A percentile compares a stretch with the other conserved stretches of the same genome.
Evolutionary conservation across 2,113 vertebrate species (phyloP).

Genomic region (Polypterus bichir): DNA sequence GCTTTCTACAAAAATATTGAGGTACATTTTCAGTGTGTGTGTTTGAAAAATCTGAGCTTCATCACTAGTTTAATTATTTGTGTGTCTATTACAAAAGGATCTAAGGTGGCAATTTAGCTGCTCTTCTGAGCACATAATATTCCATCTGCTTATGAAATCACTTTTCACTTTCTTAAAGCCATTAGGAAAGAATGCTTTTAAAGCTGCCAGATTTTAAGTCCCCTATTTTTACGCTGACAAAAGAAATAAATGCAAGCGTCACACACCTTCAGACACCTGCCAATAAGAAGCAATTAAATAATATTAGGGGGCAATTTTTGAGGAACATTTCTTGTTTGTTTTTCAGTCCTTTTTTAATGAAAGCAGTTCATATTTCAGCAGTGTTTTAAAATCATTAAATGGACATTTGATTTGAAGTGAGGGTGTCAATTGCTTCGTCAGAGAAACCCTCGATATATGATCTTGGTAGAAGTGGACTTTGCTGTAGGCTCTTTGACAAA

Average conservation of each 20-base stretch:
- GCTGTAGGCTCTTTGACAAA: conserved; percentile 25
- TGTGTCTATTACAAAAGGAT: too few relatives aligned
- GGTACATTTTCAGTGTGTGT: too few relatives aligned
- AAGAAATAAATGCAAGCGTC: not conserved
- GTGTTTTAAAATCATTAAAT: conserved; percentile 23
- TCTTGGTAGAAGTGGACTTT: conserved; percentile 25
- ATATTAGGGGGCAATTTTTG: conserved; percentile 6
- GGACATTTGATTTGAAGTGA: conserved; percentile 15
- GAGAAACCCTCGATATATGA: conserved; percentile 31
- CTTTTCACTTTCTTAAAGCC: not conserved
- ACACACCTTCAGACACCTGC: not conserved
- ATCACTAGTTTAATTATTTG: too few relatives aligned
- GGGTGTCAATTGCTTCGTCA: conserved; percentile 26
- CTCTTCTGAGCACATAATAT: not conserved
- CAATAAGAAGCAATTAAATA: not conserved
- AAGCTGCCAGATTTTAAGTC: not conserved
- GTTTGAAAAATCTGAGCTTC: too few relatives aligned
- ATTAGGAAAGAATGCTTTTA: not conserved
- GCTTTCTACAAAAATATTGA: too few relatives aligned
- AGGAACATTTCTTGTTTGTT: conserved; percentile 1
- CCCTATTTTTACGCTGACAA: not conserved
- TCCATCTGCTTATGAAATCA: not conserved
- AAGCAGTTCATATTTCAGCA: conserved; percentile 16
- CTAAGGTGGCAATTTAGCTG: not conserved
- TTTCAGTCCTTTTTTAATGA: not conserved